Percentiles rank a stretch among this genome's conserved stretches.
phyloP scores from a whole-genome alignment of 2,888 invertebrate species.

The Pteria penguin region DNA sequence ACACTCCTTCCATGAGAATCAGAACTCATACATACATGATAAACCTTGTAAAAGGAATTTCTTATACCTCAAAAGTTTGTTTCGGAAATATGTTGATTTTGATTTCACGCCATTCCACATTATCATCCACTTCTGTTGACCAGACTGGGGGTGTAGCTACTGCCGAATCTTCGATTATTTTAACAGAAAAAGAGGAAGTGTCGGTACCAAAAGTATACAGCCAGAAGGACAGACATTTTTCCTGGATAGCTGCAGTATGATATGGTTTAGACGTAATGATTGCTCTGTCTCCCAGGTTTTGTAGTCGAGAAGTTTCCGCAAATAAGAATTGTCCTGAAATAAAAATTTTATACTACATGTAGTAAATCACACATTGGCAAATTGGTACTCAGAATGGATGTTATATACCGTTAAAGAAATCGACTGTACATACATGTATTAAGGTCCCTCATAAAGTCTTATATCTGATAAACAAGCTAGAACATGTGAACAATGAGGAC shows the following conservation, averaged over 20 bases:
- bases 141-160: constrained; percentile 8
- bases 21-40: not conserved
- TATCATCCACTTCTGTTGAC: not conserved
- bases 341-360: no score
- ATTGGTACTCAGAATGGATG: no score
- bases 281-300: constrained; percentile 38
- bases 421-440: no score
- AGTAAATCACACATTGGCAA: no score
- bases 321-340: constrained; percentile 45
- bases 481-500: no score
- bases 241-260: not conserved
- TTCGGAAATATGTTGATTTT: constrained; percentile 6
- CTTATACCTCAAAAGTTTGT: constrained; percentile 39
- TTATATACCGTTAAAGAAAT: no score
- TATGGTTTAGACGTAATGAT: not conserved
- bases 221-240: constrained; percentile 16
- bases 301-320: constrained; percentile 42
- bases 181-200: constrained; percentile 1
- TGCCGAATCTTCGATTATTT: not conserved
- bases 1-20: no score
- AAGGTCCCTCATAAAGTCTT: no score
- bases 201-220: constrained; percentile 11
- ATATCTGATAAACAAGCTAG: no score
- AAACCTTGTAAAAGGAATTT: not conserved
- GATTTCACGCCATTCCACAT: not conserved